Base-by-base conservation (phyloP, 2,888 invertebrate genomes). In the Sarcophaga rosellei region DNA sequence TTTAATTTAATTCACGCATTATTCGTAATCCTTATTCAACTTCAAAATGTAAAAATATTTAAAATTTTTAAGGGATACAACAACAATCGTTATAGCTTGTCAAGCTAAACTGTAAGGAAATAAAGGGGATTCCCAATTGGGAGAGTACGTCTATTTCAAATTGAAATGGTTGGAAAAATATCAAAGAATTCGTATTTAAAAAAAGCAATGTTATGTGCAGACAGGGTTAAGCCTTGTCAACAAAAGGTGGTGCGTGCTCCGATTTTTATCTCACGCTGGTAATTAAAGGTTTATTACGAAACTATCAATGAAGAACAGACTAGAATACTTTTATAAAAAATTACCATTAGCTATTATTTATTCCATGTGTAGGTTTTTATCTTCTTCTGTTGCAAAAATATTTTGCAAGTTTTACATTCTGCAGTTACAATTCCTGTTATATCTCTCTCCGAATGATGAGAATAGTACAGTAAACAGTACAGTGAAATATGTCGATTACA, bases 231-330 rank as follows among this genome's bases (percentile, higher is more conserved):
- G 25, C 25, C 5, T 4, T 25, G 25, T 25, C 25, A 25, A 5
- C n/a, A 57, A 53, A 12, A 57, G 35, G 20, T 35, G 25, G 25
- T 47, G n/a, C 21, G 6, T 84, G 81, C 87, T 88, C 89, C 84
- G 87, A 88, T 89, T 87, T 85, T 66, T 89, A 90, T 91, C 89
- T 89, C 89, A 89, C 88, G 89, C 91, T 89, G 89, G 88, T 91
- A 91, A 91, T 91, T 88, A 61, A 83, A 63, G 84, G 87, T 73
- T 84, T 73, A 25, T 61, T 82, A 68, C 59, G 6, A 70, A 70
- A 70, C 17, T 15, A 66, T 44, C 4, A 20, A 3, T 15, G 21
- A 59, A 23, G 23, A 25, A 25, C 25, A 25, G 25, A 25, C 3
- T 25, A 25, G 25, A 25, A 6, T 25, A 0, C 6, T 25, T 25